A percentile compares a stretch with the other conserved stretches of the same genome.
Evolutionary conservation across 2,113 vertebrate species (phyloP).

Genomic region (Morone chrysops): DNA sequence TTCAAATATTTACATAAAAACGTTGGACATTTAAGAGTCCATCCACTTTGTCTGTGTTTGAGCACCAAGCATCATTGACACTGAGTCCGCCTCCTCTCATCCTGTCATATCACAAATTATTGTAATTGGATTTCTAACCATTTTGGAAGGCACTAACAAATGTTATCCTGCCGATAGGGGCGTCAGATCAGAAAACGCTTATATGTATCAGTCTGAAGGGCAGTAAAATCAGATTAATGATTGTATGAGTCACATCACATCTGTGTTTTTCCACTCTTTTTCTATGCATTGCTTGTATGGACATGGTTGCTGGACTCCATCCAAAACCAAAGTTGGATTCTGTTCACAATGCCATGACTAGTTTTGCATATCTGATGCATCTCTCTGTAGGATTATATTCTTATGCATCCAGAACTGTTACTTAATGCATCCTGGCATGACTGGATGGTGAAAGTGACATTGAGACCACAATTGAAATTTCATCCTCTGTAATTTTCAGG

Average conservation of each 20-base stretch:
- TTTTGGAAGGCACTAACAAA: neutral
- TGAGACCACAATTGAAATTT: conserved; percentile 41
- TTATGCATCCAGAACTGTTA: conserved; percentile 35
- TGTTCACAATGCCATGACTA: conserved; percentile 32
- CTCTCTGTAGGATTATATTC: conserved; percentile 33
- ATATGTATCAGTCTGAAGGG: neutral
- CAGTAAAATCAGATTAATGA: neutral
- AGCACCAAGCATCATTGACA: too few species aligned
- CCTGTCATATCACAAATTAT: neutral
- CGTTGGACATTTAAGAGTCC: too few species aligned
- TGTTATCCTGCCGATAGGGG: neutral
- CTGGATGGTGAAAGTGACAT: conserved; percentile 59
- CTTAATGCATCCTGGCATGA: conserved; percentile 44
- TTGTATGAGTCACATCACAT: neutral
- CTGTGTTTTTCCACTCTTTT: neutral
- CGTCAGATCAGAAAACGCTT: neutral
- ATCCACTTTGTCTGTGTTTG: too few species aligned
- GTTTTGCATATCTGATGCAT: conserved; percentile 24
- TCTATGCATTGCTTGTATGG: conserved; percentile 11
- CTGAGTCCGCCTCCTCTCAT: too few species aligned
- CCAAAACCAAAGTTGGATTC: conserved; percentile 27
- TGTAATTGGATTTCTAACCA: neutral
- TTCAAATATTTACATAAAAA: too few species aligned
- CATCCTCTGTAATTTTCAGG: conserved; percentile 8
- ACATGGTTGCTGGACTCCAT: conserved; percentile 25